A percentile compares a stretch with the other conserved stretches of the same genome.
phyloP scores from a whole-genome alignment of 92 coral and sea anemone species.

The Epizoanthus stellaris region DNA sequence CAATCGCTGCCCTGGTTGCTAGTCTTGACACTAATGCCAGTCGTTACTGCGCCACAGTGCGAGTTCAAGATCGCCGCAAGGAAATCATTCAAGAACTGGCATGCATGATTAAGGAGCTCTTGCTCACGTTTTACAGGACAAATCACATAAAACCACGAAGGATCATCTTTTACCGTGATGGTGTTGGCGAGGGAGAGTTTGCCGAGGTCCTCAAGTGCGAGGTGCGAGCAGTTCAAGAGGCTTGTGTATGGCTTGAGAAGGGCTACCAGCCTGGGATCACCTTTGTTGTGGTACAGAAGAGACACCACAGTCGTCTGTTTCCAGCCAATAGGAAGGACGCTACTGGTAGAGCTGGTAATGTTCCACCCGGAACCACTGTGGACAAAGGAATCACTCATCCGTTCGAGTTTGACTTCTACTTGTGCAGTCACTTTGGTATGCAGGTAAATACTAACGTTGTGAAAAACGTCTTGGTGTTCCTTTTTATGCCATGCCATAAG shows the following conservation, averaged over 20 bases:
- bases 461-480: too few relatives aligned
- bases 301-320: slow-evolving; percentile 53
- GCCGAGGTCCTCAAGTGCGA: slow-evolving; percentile 50
- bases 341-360: slow-evolving; percentile 48
- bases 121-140: slow-evolving; percentile 53
- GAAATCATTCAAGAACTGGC: slow-evolving; percentile 84
- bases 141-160: slow-evolving; percentile 51
- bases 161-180: slow-evolving; percentile 75
- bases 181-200: slow-evolving; percentile 58
- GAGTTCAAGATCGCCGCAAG: slow-evolving; percentile 65
- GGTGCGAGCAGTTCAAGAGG: slow-evolving; percentile 57
- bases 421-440: slow-evolving; percentile 62
- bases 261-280: slow-evolving; percentile 59
- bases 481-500: too few relatives aligned
- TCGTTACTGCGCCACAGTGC: slow-evolving; percentile 75
- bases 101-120: slow-evolving; percentile 72
- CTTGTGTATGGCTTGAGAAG: slow-evolving; percentile 42
- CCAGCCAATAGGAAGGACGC: slow-evolving; percentile 39
- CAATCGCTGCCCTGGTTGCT: slow-evolving; percentile 94
- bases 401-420: slow-evolving; percentile 59
- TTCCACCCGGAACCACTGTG: slow-evolving; percentile 56
- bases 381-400: slow-evolving; percentile 63
- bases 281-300: slow-evolving; percentile 53
- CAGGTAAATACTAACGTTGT: slow-evolving; percentile 34
- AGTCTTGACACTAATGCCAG: slow-evolving; percentile 81